Evolutionary conservation across 2,113 vertebrate genomes (phyloP), one percentile per base, ranked within the genome.

Genomic region (Cisticola juncidis): DNA sequence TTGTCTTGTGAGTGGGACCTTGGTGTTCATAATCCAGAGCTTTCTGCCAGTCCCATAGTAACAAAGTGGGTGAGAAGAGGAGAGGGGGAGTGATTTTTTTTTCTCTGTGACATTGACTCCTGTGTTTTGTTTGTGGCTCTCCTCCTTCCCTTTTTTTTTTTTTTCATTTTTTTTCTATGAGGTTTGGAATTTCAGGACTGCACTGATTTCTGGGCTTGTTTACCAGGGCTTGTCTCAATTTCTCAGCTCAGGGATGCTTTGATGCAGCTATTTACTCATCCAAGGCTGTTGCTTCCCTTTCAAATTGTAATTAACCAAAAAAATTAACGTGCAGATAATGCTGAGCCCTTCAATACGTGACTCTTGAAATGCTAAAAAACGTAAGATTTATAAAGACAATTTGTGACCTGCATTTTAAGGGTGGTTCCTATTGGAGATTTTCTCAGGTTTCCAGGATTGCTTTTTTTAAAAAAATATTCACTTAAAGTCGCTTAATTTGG

Each of bases 61-160:
- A 91, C 89, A 66, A 92, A 97, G 94, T 88, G 94, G 91, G 93
- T 95, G 95, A 92, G 91, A 13, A 48, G 87, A 91, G 85, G n/a
- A 79, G 78, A 94, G 84, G 89, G 61, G 86, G 92, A 71, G 80
- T 56, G n/a, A 3, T 23, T 26, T 28, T 54, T 36, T 51, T 35
- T 31, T 1, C 66, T 71, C 7, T 11, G 50, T 58, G 74, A 64
- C 74, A 64, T 47, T 42, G 61, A 65, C 88, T 96, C 66, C 45
- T 79, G 26, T 35, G 8, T 92, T 93, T 87, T 82, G 35, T 38
- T 79, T 47, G 54, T 83, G 81, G 19, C 66, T 84, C 54, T 80
- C 36, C 66, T 82, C 24, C 36, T 58, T 66, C 44, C 3, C 5
- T 29, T 21, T 24, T 19, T 72, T 56, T 20, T 44, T 44, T 29